These are phyloP conservation scores for Heliconius melpomene DNA, from an alignment of 1,140 invertebrate species.

Conservation along the genomic window DNA sequence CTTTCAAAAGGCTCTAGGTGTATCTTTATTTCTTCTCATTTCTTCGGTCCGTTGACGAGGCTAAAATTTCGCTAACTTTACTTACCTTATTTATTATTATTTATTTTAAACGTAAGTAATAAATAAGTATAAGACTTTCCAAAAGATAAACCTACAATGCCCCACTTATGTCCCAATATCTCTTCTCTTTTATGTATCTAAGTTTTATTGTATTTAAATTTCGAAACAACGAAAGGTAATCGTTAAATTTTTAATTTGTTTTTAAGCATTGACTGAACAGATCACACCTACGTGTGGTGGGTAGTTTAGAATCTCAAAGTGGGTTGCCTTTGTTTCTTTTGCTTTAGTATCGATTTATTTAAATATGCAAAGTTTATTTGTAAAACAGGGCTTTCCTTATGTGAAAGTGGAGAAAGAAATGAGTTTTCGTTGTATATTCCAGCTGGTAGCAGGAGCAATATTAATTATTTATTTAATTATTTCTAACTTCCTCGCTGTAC, in stretches of 20 bases:
- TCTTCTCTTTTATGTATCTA: not conserved
- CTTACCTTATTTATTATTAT: no score
- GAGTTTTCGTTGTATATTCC: no score
- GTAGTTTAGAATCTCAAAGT: not conserved
- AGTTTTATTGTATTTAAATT: slow-evolving; percentile 2
- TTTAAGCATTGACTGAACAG: not conserved
- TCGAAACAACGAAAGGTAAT: not conserved
- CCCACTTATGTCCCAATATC: not conserved
- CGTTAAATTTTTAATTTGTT: not conserved
- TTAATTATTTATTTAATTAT: no score
- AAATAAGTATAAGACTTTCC: not conserved
- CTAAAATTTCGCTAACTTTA: no score
- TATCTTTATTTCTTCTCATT: no score
- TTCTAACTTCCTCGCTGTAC: no score
- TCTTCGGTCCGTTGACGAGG: no score
- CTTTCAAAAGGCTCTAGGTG: no score
- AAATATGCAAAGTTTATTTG: not conserved
- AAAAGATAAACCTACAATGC: not conserved
- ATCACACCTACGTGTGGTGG: not conserved
- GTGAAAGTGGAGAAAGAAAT: not conserved
- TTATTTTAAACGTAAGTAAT: not conserved
- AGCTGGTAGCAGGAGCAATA: no score
- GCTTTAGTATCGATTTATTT: not conserved
- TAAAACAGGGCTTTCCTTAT: not conserved
- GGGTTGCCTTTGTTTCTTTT: not conserved